phyloP scores from a whole-genome alignment of 2,888 invertebrate genomes.

The Pseudanteris insignis region DNA sequence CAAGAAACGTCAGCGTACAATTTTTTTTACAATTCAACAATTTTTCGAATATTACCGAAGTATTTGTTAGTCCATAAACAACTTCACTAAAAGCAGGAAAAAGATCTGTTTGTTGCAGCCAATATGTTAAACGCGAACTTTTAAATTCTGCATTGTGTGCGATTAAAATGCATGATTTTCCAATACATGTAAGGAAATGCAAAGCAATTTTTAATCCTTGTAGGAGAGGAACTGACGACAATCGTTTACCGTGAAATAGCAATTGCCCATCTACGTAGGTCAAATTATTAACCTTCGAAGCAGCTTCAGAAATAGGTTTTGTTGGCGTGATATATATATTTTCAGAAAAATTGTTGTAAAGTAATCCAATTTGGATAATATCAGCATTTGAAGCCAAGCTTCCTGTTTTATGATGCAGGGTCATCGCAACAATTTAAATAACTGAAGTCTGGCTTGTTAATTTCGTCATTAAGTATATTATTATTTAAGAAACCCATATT shows the following conservation, averaged over 20 bases:
- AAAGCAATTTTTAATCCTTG: conserved; percentile 2
- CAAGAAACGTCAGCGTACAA: conserved; percentile 4
- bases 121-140: conserved; percentile 8
- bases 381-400: conserved; percentile 18
- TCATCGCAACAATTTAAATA: conserved; percentile 1
- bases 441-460: conserved; percentile 2
- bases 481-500: conserved; percentile 30
- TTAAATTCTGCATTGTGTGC: conserved; percentile 13
- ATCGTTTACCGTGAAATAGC: conserved; percentile 11
- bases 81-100: conserved; percentile 1
- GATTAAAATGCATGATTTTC: conserved; percentile 11
- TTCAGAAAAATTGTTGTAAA: conserved; percentile 14
- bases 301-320: conserved; percentile 12
- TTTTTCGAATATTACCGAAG: conserved; percentile 4
- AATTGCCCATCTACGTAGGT: conserved; percentile 18
- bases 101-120: background rate
- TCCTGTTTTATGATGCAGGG: conserved; percentile 30
- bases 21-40: conserved; percentile 6
- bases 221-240: conserved; percentile 9
- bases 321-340: conserved; percentile 24
- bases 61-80: conserved; percentile 6
- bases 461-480: background rate
- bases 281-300: conserved; percentile 14
- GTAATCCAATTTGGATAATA: conserved; percentile 36
- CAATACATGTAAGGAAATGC: conserved; percentile 5